Conservation (phyloP, 2,888 invertebrate genomes). For the Tetragonisca angustula region DNA sequence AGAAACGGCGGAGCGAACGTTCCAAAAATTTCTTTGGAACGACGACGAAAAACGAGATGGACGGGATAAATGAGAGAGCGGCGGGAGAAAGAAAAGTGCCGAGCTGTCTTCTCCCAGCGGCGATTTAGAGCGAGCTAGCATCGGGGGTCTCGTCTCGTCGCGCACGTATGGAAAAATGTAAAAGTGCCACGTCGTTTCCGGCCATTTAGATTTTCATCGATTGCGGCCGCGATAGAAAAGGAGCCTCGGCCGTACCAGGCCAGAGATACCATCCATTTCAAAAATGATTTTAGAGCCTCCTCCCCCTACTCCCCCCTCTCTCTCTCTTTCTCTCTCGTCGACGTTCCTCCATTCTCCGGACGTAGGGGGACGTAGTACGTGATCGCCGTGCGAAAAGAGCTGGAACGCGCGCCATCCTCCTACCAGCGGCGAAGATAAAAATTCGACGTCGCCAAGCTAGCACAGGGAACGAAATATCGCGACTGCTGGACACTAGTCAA, state of each 20-base stretch:
- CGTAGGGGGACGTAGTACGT: conserved; percentile 62
- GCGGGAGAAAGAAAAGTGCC: conserved; percentile 38
- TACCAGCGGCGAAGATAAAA: conserved; percentile 22
- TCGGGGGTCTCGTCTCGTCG: background rate
- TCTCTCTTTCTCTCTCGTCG: conserved; percentile 22
- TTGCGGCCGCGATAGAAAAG: conserved; percentile 53
- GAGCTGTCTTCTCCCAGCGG: conserved; percentile 33
- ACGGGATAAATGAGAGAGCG: conserved; percentile 8
- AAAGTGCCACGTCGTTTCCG: conserved; percentile 68
- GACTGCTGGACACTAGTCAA: conserved; percentile 65
- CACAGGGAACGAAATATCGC: conserved; percentile 71
- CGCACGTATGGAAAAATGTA: conserved; percentile 55
- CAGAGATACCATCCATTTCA: conserved; percentile 71
- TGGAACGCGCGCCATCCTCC: conserved; percentile 25
- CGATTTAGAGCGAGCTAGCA: background rate
- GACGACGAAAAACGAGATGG: background rate
- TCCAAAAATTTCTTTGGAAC: background rate
- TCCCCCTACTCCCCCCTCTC: conserved; percentile 11
- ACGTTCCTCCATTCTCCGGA: conserved; percentile 24
- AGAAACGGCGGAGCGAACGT: background rate
- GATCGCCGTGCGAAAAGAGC: conserved; percentile 68
- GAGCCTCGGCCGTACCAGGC: conserved; percentile 25
- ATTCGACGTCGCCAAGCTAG: background rate
- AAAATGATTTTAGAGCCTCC: conserved; percentile 76
- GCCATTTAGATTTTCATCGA: conserved; percentile 72